Percentiles rank a stretch among this genome's conserved stretches.
These are phyloP conservation scores for Heliornis fulica DNA, from an alignment of 2,113 vertebrate genomes.

Conservation along the genomic window DNA sequence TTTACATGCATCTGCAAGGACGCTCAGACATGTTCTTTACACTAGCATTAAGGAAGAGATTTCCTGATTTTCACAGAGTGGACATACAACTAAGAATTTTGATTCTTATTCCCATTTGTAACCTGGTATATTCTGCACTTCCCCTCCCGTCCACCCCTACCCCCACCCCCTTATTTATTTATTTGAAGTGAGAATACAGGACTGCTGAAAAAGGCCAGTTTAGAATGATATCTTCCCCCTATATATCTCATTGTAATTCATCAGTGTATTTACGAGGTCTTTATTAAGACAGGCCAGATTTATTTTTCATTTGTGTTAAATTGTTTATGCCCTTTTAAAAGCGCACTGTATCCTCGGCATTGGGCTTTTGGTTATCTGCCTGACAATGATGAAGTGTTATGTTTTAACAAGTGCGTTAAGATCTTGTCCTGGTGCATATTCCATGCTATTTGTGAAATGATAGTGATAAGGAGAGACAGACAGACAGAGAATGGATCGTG, in stretches of 20 bases:
- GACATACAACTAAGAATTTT: neutral
- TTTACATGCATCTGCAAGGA: neutral
- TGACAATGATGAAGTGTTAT: constrained; percentile 39
- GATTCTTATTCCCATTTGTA: neutral
- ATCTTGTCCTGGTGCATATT: constrained; percentile 49
- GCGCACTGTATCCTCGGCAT: constrained; percentile 3
- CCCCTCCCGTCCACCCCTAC: neutral
- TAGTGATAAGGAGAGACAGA: constrained; percentile 43
- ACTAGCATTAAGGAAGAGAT: neutral
- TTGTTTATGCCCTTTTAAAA: constrained; percentile 45
- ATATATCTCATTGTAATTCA: constrained; percentile 24
- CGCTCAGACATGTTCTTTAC: neutral
- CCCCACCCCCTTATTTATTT: neutral
- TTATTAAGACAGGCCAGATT: constrained; percentile 50
- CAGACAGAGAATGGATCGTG: neutral
- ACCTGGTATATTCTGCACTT: neutral
- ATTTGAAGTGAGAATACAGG: constrained; percentile 2
- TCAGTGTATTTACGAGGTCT: constrained; percentile 46
- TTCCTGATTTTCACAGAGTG: neutral
- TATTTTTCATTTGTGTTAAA: constrained; percentile 62
- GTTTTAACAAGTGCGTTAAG: constrained; percentile 33
- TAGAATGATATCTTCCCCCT: neutral
- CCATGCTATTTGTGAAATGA: constrained; percentile 51
- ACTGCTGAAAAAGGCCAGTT: neutral
- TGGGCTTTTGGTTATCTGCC: constrained; percentile 29